phyloP scores from a whole-genome alignment of 2,888 invertebrate genomes.

The Athripsodes cinereus region DNA sequence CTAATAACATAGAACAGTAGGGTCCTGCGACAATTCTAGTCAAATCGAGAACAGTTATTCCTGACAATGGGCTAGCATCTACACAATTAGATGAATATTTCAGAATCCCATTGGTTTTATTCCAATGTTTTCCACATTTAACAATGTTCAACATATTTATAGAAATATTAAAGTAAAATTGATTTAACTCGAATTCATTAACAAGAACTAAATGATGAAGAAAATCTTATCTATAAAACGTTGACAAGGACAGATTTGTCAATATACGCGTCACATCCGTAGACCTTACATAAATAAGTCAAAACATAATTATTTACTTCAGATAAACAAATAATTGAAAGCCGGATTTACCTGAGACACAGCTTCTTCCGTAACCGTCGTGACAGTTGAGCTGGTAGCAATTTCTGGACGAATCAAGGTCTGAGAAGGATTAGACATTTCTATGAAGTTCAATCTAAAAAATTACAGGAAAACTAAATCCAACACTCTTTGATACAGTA shows the following conservation, averaged over 20 bases:
- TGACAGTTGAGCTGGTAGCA: constrained; percentile 16
- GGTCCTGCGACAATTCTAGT: constrained; percentile 91
- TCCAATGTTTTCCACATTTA: no score
- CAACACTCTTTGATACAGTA: no score
- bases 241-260: no score
- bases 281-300: neutral
- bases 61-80: constrained; percentile 54
- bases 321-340: neutral
- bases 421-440: constrained; percentile 18
- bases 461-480: neutral
- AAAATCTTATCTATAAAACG: no score
- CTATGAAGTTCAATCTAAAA: neutral
- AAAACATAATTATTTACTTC: neutral
- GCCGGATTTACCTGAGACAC: neutral
- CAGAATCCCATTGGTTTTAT: neutral
- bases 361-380: constrained; percentile 8
- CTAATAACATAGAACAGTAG: constrained; percentile 88
- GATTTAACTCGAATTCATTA: no score
- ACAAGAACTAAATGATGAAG: no score
- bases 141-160: no score
- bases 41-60: constrained; percentile 70
- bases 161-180: no score
- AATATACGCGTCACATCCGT: neutral
- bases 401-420: constrained; percentile 15
- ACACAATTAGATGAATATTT: neutral